phyloP scores from a whole-genome alignment of 2,888 invertebrate species.

The Saturnia pavonia region DNA sequence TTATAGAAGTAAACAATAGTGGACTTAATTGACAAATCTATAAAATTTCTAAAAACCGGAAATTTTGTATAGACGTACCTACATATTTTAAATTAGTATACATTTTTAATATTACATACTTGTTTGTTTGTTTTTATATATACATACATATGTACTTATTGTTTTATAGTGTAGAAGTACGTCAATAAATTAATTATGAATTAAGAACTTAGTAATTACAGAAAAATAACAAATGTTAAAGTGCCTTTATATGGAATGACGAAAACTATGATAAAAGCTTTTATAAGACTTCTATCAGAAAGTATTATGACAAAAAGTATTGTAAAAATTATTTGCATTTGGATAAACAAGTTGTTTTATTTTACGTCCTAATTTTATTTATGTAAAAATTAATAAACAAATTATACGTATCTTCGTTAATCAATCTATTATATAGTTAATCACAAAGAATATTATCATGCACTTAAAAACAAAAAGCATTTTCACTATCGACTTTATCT shows the following conservation, averaged over 20 bases:
- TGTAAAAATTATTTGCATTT: slow-evolving; percentile 13
- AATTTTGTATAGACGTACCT: too few species aligned
- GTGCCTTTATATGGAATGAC: slow-evolving; percentile 7
- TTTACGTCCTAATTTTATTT: background rate
- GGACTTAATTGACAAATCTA: background rate
- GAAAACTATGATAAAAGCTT: slow-evolving; percentile 14
- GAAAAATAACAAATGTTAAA: background rate
- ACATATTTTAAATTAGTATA: background rate
- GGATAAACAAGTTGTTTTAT: slow-evolving; percentile 14
- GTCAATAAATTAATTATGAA: background rate
- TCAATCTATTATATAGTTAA: background rate
- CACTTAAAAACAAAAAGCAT: background rate
- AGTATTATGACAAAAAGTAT: slow-evolving; percentile 8
- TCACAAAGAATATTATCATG: background rate
- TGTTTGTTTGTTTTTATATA: background rate
- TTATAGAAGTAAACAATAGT: slow-evolving; percentile 16
- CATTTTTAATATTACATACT: background rate
- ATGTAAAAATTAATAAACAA: background rate
- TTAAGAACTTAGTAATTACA: background rate
- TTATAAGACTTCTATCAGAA: slow-evolving; percentile 16
- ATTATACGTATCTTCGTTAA: background rate
- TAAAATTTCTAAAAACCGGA: too few species aligned
- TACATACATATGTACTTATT: background rate
- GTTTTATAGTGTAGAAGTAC: background rate
- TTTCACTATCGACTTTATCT: background rate